phyloP scores from a whole-genome alignment of 2,797 vertebrate genomes.

The Otolemur crassicaudatus region DNA sequence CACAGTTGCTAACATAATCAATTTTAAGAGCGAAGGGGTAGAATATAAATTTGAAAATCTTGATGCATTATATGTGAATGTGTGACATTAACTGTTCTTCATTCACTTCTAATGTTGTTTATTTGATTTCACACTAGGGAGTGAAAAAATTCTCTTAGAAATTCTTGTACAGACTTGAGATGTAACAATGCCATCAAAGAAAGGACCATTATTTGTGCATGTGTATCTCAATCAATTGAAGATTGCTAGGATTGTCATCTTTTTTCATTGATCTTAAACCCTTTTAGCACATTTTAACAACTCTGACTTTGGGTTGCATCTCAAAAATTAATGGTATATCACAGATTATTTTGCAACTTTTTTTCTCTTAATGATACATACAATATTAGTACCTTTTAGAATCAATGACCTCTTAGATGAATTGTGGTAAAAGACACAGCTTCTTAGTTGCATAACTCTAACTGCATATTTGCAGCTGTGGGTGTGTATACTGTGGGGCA shows the following conservation, averaged over 20 bases:
- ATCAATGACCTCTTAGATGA: not conserved
- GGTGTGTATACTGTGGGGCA: not conserved
- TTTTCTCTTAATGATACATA: conserved; percentile 42
- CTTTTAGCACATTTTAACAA: conserved; percentile 43
- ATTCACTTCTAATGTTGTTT: conserved; percentile 27
- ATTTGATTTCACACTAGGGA: not conserved
- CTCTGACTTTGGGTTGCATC: conserved; percentile 40
- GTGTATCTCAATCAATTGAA: not conserved
- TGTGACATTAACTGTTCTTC: not conserved
- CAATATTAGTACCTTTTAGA: not conserved
- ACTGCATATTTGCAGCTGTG: not conserved
- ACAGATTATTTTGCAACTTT: conserved; percentile 42
- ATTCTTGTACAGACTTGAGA: conserved; percentile 21
- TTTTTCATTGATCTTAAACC: conserved; percentile 40
- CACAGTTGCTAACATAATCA: not conserved
- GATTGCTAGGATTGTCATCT: not conserved
- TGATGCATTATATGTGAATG: not conserved
- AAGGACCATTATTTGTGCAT: not conserved
- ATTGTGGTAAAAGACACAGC: not conserved
- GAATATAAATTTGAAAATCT: conserved; percentile 55
- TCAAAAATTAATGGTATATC: conserved; percentile 49
- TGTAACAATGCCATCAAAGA: not conserved
- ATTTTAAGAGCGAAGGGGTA: conserved; percentile 36
- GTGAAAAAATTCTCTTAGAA: conserved; percentile 48
- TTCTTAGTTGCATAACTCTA: not conserved